These are phyloP conservation scores for Oreortyx pictus DNA, from an alignment of 2,797 vertebrate genomes.

Conservation along the genomic window DNA sequence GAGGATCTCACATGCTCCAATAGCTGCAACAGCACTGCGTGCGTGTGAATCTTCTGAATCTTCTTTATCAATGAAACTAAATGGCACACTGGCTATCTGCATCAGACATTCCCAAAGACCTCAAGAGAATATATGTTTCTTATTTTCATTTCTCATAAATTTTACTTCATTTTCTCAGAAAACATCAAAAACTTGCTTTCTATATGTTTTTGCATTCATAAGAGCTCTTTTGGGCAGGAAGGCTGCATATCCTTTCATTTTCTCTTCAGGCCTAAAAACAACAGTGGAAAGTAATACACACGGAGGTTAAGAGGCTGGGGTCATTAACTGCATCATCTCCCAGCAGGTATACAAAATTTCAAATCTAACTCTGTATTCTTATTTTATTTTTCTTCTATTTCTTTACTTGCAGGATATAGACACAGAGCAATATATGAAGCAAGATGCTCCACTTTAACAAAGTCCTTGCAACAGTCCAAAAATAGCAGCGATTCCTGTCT, in stretches of 20 bases:
- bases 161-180: conserved; percentile 12
- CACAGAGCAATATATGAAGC: not conserved
- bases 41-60: not conserved
- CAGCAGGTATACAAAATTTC: not conserved
- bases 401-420: not conserved
- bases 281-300: not conserved
- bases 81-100: not conserved
- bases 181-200: not conserved
- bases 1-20: not conserved
- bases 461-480: not conserved
- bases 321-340: not conserved
- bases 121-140: not conserved
- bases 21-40: not conserved
- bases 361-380: not conserved
- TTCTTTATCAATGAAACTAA: not conserved
- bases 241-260: not conserved
- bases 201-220: not conserved
- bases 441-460: not conserved
- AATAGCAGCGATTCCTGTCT: not conserved
- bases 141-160: not conserved
- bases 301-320: not conserved
- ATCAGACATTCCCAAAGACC: not conserved
- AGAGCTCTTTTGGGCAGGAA: not conserved
- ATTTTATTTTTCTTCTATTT: not conserved
- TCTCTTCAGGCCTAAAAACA: not conserved